Conservation (phyloP, 2,113 vertebrate species). For the Xiphophorus couchianus region DNA sequence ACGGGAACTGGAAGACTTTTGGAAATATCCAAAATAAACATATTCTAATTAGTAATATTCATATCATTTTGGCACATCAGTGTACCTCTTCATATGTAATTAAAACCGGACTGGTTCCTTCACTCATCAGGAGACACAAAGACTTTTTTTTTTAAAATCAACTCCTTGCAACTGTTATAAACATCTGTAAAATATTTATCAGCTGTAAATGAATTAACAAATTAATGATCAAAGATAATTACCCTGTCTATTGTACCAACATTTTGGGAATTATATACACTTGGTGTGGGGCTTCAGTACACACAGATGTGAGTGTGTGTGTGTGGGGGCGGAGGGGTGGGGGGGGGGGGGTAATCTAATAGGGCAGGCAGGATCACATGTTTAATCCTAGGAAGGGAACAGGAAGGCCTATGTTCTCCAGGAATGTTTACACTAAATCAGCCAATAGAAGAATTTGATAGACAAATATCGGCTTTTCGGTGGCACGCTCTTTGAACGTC, state of each 20-base stretch:
- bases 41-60: slow-evolving; percentile 21
- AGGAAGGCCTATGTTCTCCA: slow-evolving; percentile 68
- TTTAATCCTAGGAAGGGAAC: slow-evolving; percentile 57
- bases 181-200: slow-evolving; percentile 22
- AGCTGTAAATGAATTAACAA: slow-evolving; percentile 44
- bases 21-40: too few relatives aligned
- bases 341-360: slow-evolving; percentile 61
- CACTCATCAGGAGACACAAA: background rate
- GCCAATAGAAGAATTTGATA: slow-evolving; percentile 49
- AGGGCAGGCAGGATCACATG: slow-evolving; percentile 54
- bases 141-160: slow-evolving; percentile 41
- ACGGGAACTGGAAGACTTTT: too few relatives aligned
- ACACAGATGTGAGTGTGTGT: slow-evolving; percentile 12
- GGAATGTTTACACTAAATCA: slow-evolving; percentile 76
- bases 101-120: too few relatives aligned
- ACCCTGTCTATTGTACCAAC: slow-evolving; percentile 60
- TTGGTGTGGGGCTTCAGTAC: slow-evolving; percentile 39
- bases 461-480: slow-evolving; percentile 40
- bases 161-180: slow-evolving; percentile 21
- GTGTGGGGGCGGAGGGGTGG: too few relatives aligned
- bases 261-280: slow-evolving; percentile 66
- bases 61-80: slow-evolving; percentile 14
- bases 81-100: too few relatives aligned
- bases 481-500: slow-evolving; percentile 53
- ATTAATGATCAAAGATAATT: slow-evolving; percentile 56